Conservation (phyloP, 1,140 invertebrate species). For the Bombus ignitus region DNA sequence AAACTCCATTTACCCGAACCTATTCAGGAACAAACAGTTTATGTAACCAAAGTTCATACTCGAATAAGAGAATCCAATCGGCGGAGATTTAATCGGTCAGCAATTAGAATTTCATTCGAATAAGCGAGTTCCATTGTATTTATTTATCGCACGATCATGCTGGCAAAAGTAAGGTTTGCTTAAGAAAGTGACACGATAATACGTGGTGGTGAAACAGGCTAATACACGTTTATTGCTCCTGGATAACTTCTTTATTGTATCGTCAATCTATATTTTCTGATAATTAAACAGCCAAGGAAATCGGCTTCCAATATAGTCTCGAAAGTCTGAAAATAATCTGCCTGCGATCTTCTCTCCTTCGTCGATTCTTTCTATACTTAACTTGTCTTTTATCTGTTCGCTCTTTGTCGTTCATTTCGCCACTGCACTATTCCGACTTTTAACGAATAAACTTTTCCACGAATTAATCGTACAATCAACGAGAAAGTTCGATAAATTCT, state of each 20-base stretch:
- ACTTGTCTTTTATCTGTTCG: too few species aligned
- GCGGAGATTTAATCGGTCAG: background rate
- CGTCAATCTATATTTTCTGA: slow-evolving; percentile 8
- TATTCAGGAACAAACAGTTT: background rate
- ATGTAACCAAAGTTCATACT: background rate
- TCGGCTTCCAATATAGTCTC: background rate
- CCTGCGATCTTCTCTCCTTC: background rate
- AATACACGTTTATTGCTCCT: too few species aligned
- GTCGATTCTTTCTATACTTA: background rate
- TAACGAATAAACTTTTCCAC: background rate
- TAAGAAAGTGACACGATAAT: background rate
- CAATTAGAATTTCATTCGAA: background rate
- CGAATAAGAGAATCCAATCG: background rate
- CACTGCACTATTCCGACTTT: background rate
- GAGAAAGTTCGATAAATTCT: too few species aligned
- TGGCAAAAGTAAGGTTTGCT: background rate
- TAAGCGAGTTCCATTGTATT: background rate
- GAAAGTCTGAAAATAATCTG: background rate
- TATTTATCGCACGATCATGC: too few species aligned
- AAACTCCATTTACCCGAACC: background rate
- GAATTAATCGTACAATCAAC: background rate
- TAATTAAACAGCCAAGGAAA: slow-evolving; percentile 21
- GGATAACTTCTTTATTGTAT: background rate
- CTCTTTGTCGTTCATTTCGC: too few species aligned
- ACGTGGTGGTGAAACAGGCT: too few species aligned